Percentiles rank a stretch among this genome's conserved stretches.
phyloP scores from a whole-genome alignment of 92 coral and sea anemone genomes.

The Nematostella vectensis region DNA sequence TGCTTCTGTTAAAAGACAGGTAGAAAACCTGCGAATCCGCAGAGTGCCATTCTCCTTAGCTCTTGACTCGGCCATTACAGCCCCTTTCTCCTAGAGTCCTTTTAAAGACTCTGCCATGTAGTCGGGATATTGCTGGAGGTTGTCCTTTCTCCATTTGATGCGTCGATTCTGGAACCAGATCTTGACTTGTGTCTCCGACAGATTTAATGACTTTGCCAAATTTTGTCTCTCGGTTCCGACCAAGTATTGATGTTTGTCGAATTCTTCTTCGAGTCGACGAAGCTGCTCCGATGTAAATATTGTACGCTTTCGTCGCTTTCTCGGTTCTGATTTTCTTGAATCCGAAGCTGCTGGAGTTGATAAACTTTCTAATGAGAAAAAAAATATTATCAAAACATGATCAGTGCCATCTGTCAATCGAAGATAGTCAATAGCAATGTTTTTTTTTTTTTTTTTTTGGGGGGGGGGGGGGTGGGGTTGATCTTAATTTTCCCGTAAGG shows the following conservation, averaged over 20 bases:
- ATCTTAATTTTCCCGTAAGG: no score
- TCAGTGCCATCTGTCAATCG: no score
- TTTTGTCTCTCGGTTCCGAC: slow-evolving; percentile 92
- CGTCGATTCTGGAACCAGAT: slow-evolving; percentile 98
- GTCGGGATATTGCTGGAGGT: slow-evolving; percentile 61
- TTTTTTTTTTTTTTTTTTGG: no score
- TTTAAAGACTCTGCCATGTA: slow-evolving; percentile 36
- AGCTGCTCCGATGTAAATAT: slow-evolving; percentile 93
- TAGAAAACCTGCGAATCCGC: no score
- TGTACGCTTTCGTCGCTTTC: slow-evolving; percentile 80
- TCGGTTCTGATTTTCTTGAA: slow-evolving; percentile 36
- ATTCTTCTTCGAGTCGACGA: slow-evolving; percentile 75
- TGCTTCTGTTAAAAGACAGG: no score
- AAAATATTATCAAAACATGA: no score
- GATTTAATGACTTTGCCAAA: slow-evolving; percentile 66
- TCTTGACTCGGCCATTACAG: no score
- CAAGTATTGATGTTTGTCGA: slow-evolving; percentile 85
- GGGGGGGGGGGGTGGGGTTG: no score
- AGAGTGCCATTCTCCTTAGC: no score
- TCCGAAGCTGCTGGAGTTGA: slow-evolving; percentile 6
- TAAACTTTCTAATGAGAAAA: slow-evolving; percentile 7
- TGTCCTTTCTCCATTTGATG: slow-evolving; percentile 95
- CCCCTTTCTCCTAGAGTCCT: no score
- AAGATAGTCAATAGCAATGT: no score
- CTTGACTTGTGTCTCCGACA: slow-evolving; percentile 92